Base-by-base conservation (phyloP, 2,113 vertebrate species). In the Gopherus flavomarginatus region DNA sequence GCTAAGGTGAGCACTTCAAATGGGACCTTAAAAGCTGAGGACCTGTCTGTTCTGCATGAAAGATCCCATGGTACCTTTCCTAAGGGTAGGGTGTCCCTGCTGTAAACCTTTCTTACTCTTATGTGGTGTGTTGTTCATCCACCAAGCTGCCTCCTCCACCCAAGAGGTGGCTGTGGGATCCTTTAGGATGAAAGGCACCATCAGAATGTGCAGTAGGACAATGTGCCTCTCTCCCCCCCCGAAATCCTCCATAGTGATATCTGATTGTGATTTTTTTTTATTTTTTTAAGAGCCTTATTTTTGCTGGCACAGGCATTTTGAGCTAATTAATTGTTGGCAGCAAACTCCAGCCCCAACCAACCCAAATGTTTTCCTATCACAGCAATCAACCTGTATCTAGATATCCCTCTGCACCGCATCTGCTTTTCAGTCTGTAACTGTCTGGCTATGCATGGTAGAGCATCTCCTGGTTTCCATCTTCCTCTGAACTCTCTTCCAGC, bases 301-400 rank as follows among this genome's bases (percentile, higher is more conserved):
- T 0, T n/a, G 44, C 81, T 22, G 16, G 52, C 56, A 52, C 11
- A 44, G 26, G n/a, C 13, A 1, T 91, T 91, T 59, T 21, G 49
- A 94, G 78, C 92, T 90, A 89, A 95, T 92, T 91, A 93, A 81
- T 95, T 78, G 9, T 83, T 85, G 27, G 35, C 89, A 62, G 85
- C 87, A 78, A 77, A 93, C 4, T n/a, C 57, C 88, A 95, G 11
- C 50, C 29, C n/a, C 90, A 90, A 44, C 19, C n/a, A 8, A 65
- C 84, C 88, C 7, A 87, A 8, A 92, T 94, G 81, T 94, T 98
- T 93, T 87, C 93, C 94, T 93, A 92, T 82, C 24, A 0, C 89
- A 83, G 83, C 77, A 84, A 96, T 95, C 93, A 89, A 94, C 90
- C 88, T 94, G 94, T 62, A 86, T 79, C 85, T 87, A 83, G 89